Percentiles rank a stretch among this genome's conserved stretches.
These are phyloP conservation scores for Parauchenoglanis ngamensis DNA, from an alignment of 2,797 vertebrate species.

Conservation along the genomic window DNA sequence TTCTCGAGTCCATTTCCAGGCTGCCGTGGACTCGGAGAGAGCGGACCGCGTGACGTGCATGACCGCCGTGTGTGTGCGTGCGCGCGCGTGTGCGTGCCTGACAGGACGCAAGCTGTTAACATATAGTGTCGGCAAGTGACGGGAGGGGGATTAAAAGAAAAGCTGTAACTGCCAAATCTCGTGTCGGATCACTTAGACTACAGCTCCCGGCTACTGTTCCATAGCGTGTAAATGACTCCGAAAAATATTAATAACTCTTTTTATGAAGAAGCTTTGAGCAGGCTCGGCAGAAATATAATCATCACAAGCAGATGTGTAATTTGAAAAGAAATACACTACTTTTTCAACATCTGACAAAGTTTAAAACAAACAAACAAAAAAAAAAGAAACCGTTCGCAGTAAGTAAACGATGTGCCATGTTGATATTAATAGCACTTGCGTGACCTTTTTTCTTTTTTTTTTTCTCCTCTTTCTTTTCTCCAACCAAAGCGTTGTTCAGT, in stretches of 20 bases:
- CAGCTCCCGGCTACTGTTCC: conserved; percentile 80
- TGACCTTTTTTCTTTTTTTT: conserved; percentile 59
- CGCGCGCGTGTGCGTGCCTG: background rate
- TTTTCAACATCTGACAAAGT: conserved; percentile 77
- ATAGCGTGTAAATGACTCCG: conserved; percentile 80
- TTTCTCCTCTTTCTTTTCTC: conserved; percentile 69
- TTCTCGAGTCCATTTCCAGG: background rate
- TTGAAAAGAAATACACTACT: conserved; percentile 80
- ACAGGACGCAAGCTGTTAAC: conserved; percentile 62
- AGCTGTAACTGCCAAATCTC: conserved; percentile 85
- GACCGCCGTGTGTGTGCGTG: conserved; percentile 43
- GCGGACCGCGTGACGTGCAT: conserved; percentile 69
- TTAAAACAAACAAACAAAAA: conserved; percentile 44
- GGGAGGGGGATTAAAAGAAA: conserved; percentile 44
- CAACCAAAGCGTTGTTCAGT: conserved; percentile 91
- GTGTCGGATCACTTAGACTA: conserved; percentile 72
- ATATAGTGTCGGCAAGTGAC: conserved; percentile 70
- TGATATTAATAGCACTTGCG: conserved; percentile 85
- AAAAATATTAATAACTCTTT: conserved; percentile 76
- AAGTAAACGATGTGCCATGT: conserved; percentile 91
- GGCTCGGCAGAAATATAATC: conserved; percentile 91
- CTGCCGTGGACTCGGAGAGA: background rate
- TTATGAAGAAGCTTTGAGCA: conserved; percentile 90
- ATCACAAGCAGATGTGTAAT: conserved; percentile 78
- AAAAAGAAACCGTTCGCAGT: conserved; percentile 76